These are phyloP conservation scores for Arbacia lixula DNA, from an alignment of 53 echinoderm and acorn worm species.

Conservation along the genomic window DNA sequence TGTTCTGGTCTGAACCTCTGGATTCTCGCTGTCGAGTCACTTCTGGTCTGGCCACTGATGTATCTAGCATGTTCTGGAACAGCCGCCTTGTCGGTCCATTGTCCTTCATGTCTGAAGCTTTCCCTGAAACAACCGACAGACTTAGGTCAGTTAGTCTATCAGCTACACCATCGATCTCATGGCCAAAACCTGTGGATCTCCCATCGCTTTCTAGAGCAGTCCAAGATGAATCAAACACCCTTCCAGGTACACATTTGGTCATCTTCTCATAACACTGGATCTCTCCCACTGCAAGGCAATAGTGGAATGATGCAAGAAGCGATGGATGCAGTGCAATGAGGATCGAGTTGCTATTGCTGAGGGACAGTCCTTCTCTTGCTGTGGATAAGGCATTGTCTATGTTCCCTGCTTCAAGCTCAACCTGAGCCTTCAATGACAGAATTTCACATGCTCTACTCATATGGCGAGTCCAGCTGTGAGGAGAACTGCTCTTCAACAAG, in stretches of 20 bases:
- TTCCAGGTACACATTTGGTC: not conserved
- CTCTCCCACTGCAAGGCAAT: not conserved
- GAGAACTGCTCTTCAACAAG: not conserved
- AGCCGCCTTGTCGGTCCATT: not conserved
- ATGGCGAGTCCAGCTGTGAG: not conserved
- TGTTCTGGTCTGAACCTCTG: slow-evolving; percentile 21
- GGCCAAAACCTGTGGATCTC: not conserved
- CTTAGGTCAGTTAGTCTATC: slow-evolving; percentile 8
- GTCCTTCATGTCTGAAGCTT: not conserved
- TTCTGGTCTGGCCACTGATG: slow-evolving; percentile 67
- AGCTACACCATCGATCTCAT: slow-evolving; percentile 29
- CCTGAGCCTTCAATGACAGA: not conserved
- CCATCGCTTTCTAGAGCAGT: not conserved
- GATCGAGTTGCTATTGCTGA: not conserved
- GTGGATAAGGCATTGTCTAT: not conserved
- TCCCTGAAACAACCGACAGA: not conserved
- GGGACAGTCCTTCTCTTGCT: not conserved
- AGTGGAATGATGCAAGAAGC: slow-evolving; percentile 26
- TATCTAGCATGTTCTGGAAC: slow-evolving; percentile 46
- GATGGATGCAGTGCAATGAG: not conserved
- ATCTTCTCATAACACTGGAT: slow-evolving; percentile 8
- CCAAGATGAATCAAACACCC: slow-evolving; percentile 45
- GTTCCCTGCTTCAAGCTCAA: slow-evolving; percentile 10
- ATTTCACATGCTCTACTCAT: not conserved
- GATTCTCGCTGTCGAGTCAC: slow-evolving; percentile 70